Evolutionary conservation across 1,140 invertebrate genomes (phyloP).

Genomic region (Heterodera schachtii): DNA sequence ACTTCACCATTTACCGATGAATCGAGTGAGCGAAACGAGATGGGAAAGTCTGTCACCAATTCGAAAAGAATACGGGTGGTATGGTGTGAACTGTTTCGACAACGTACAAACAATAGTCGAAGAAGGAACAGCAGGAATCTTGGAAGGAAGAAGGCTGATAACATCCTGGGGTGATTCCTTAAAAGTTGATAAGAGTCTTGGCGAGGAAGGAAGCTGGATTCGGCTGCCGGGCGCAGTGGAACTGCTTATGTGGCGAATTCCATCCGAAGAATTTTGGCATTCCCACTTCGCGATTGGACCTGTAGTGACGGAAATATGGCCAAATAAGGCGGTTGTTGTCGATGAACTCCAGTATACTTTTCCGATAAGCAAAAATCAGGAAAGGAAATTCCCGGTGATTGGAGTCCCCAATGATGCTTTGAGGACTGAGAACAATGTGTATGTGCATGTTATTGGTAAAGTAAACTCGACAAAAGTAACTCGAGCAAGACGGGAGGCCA

Average conservation of each 20-base stretch:
- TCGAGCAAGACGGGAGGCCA: too few relatives aligned
- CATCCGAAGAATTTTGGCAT: neutral
- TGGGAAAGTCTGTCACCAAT: neutral
- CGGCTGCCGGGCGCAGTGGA: neutral
- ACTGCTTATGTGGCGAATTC: neutral
- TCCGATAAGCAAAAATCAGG: neutral
- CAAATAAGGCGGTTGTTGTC: neutral
- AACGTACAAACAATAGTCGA: neutral
- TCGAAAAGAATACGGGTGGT: neutral
- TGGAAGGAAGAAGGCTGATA: neutral
- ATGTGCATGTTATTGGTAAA: neutral
- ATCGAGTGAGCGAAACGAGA: neutral
- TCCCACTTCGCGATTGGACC: conserved; percentile 2
- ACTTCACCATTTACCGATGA: neutral
- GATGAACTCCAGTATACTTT: conserved; percentile 4
- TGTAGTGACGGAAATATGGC: neutral
- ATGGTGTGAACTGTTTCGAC: neutral
- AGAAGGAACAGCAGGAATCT: conserved; percentile 6
- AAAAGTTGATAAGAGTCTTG: neutral
- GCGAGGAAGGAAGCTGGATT: neutral
- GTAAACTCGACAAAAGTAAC: too few relatives aligned
- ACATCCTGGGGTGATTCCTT: conserved; percentile 6
- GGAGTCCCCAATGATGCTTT: neutral
- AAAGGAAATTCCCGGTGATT: neutral
- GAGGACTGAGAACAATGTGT: neutral